Base-by-base conservation (phyloP, 2,888 invertebrate genomes). In the Lithophane leautieri region DNA sequence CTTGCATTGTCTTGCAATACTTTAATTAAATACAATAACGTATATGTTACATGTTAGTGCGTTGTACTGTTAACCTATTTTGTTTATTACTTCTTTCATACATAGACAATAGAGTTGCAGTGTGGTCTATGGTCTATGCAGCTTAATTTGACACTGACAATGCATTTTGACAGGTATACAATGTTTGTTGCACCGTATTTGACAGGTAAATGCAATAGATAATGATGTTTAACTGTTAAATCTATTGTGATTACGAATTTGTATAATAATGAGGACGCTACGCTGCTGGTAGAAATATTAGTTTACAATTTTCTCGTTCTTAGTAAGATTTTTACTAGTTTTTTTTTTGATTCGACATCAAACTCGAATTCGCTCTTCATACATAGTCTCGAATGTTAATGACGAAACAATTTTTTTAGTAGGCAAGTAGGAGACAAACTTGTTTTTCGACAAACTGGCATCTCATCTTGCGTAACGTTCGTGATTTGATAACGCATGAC, bases 401-500 rank as follows among this genome's bases (percentile, higher is more conserved):
- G 71, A 58, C 79, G 72, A 78, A 78, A 77, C 63, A 8, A 72
- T 58, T 65, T 76, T 77, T 34, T 63, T 72, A 50, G 52, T 22
- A 25, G 34, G 34, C 9, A 60, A 66, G n/a, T 34, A 73, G 4
- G 60, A 62, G 11, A 68, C 56, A 44, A 70, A 76, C 67, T 79
- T 66, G 83, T 82, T 79, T 83, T 73, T 71, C 62, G 82, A 60
- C 52, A 61, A 50, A 67, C 85, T 65, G 70, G 85, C 77, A 82
- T 85, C 11, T 78, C 65, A 76, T 78, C 73, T 84, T 85, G 62
- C 85, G 75, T 70, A 84, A 84, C 72, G 40, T 19, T 62, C 9
- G 63, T 80, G 77, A 85, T 79, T 85, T 84, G 85, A 85, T 84
- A 85, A 79, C 63, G 54, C 25, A 6, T 79, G 83, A 76, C 83